Conservation (phyloP, 2,797 vertebrate genomes). For the Lindbergichthys nudifrons region DNA sequence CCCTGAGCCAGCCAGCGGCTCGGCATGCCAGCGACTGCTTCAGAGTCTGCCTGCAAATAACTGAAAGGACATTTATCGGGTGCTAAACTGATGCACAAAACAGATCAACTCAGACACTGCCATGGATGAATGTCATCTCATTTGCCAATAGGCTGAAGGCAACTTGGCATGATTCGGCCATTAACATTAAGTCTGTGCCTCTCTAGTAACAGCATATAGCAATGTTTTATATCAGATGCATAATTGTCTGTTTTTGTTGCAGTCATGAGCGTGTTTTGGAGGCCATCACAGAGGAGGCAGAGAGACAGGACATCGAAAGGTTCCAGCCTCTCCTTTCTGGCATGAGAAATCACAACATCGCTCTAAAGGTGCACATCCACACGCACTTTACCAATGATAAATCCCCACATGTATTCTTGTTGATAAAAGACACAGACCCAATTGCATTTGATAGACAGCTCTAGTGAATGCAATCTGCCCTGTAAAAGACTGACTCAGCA, state of each 20-base stretch:
- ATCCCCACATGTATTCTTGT: background rate
- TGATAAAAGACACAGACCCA: background rate
- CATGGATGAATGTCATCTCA: no score
- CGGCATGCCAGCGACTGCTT: no score
- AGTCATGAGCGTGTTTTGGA: constrained; percentile 93
- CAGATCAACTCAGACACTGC: no score
- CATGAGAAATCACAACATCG: constrained; percentile 82
- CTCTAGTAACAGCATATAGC: background rate
- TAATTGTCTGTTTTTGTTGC: constrained; percentile 35
- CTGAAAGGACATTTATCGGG: no score
- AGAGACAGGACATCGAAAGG: constrained; percentile 89
- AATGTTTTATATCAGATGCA: background rate
- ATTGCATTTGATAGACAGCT: background rate
- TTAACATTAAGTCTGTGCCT: no score
- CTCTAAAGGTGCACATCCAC: constrained; percentile 85
- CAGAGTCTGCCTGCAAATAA: no score
- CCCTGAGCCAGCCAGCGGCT: no score
- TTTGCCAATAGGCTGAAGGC: no score
- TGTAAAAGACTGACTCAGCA: constrained; percentile 5
- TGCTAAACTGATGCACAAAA: no score
- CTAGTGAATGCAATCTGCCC: background rate
- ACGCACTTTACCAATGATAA: background rate
- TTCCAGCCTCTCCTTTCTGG: constrained; percentile 92
- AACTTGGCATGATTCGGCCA: no score
- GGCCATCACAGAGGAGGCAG: constrained; percentile 91